Evolutionary conservation across 2,888 invertebrate species (phyloP).

Genomic region (Hydriomena furcata): DNA sequence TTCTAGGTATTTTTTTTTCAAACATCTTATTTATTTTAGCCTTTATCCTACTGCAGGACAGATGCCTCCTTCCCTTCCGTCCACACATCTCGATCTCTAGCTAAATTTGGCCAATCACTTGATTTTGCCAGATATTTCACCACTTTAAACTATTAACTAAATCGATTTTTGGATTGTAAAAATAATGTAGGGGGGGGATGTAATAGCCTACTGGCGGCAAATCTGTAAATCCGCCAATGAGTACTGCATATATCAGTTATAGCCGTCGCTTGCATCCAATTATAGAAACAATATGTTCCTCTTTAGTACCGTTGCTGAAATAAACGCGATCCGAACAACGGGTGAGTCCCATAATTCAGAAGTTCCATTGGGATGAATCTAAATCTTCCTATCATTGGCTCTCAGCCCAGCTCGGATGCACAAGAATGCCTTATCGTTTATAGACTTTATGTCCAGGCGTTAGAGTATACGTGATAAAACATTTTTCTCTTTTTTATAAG

Average conservation of each 20-base stretch:
- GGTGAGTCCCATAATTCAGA: constrained; percentile 58
- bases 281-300: constrained; percentile 30
- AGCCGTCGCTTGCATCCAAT: constrained; percentile 9
- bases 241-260: neutral
- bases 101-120: too few relatives aligned
- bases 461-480: constrained; percentile 17
- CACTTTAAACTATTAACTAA: too few relatives aligned
- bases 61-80: too few relatives aligned
- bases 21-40: too few relatives aligned
- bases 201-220: too few relatives aligned
- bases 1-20: too few relatives aligned
- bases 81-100: too few relatives aligned
- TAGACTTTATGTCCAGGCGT: constrained; percentile 20
- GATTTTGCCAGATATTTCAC: too few relatives aligned
- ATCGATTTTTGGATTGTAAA: too few relatives aligned
- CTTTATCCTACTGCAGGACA: too few relatives aligned
- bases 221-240: too few relatives aligned
- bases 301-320: constrained; percentile 45
- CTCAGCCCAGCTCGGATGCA: constrained; percentile 47
- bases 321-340: constrained; percentile 53
- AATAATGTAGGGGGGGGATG: too few relatives aligned
- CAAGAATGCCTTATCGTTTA: constrained; percentile 19
- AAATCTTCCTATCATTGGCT: constrained; percentile 67
- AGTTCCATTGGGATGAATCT: constrained; percentile 57
- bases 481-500: constrained; percentile 35